Evolutionary conservation across 2,888 invertebrate genomes (phyloP).

Genomic region (Tupiocoris notatus): DNA sequence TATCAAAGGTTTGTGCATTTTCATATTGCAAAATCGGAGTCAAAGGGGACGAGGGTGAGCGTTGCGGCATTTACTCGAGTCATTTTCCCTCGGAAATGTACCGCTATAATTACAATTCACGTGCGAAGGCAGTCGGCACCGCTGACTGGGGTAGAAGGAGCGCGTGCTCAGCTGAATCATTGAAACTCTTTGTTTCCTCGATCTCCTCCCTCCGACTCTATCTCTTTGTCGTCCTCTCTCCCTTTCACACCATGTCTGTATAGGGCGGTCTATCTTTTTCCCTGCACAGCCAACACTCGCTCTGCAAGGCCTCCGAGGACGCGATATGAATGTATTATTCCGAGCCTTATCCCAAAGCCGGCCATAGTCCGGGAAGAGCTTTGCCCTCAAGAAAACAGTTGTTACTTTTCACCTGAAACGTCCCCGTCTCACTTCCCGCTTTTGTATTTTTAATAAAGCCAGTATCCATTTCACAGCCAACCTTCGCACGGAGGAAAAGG

Average conservation of each 20-base stretch:
- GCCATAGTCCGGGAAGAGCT: not conserved
- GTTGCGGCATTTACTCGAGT: not conserved
- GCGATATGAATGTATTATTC: conserved; percentile 18
- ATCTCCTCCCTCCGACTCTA: not conserved
- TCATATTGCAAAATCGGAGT: not conserved
- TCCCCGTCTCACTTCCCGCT: not conserved
- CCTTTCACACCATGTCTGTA: too few species aligned
- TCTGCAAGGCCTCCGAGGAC: not conserved
- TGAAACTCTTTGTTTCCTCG: conserved; percentile 11
- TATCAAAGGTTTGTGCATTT: not conserved
- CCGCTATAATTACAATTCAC: conserved; percentile 15
- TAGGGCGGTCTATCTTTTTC: not conserved
- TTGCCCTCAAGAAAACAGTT: not conserved
- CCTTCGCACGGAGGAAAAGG: not conserved
- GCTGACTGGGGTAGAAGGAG: not conserved
- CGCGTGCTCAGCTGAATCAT: not conserved
- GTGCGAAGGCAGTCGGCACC: not conserved
- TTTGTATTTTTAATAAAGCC: not conserved
- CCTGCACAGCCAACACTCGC: not conserved
- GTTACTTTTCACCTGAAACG: not conserved
- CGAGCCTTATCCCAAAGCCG: not conserved
- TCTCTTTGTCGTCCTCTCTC: not conserved
- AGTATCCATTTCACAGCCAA: not conserved
- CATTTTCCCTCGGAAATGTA: not conserved
- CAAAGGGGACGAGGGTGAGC: not conserved